These are phyloP conservation scores for Gryllus longicercus DNA, from an alignment of 2,888 invertebrate species.

Conservation along the genomic window DNA sequence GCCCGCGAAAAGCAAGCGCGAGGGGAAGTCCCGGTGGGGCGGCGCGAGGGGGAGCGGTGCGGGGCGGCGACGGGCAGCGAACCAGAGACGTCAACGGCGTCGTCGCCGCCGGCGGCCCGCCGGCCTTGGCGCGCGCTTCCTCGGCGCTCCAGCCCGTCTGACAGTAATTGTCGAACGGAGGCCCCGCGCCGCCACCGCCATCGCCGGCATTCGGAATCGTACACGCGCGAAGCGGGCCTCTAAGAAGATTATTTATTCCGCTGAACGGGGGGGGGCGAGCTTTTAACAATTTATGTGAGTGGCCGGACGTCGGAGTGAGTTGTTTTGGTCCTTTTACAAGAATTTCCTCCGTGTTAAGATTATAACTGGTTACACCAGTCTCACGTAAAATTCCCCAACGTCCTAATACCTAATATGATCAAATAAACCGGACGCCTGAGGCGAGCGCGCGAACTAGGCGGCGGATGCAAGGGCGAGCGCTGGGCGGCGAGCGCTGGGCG, in stretches of 20 bases:
- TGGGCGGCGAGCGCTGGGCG: no score
- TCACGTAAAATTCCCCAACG: not conserved
- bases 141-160: not conserved
- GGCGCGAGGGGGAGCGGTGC: no score
- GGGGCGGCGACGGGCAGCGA: no score
- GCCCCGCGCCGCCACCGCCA: not conserved
- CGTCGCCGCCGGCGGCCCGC: not conserved
- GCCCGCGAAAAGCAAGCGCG: no score
- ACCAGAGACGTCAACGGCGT: no score
- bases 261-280: not conserved
- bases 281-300: conserved; percentile 8
- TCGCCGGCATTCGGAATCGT: not conserved
- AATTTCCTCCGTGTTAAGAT: conserved; percentile 17
- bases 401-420: conserved; percentile 10
- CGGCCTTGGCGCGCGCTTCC: not conserved
- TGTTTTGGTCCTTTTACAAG: conserved; percentile 17
- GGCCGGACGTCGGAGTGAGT: not conserved
- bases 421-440: not conserved
- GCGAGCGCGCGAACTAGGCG: not conserved
- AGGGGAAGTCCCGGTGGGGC: no score
- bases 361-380: conserved; percentile 17
- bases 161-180: not conserved
- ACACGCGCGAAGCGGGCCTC: not conserved
- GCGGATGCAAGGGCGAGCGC: not conserved
- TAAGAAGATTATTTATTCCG: not conserved